Conservation (phyloP, 2,888 invertebrate species). For the Melinaea menophilus region DNA sequence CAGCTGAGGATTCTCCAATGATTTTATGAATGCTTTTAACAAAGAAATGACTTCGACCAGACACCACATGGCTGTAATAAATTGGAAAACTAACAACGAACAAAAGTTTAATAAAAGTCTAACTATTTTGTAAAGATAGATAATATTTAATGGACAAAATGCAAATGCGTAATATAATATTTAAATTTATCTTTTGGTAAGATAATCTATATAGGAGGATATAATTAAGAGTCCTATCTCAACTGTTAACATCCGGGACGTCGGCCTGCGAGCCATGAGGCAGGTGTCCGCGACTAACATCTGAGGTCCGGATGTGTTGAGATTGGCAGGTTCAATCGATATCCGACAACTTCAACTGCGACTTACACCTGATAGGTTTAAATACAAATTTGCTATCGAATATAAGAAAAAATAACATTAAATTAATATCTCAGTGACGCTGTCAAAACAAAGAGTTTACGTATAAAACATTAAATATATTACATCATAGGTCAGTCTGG, state of each 20-base stretch:
- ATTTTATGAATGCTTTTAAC: conserved; percentile 4
- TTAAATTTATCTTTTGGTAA: background rate
- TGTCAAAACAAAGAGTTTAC: no score
- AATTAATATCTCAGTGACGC: no score
- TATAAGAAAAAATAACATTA: no score
- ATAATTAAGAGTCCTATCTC: conserved; percentile 20
- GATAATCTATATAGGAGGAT: background rate
- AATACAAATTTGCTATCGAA: no score
- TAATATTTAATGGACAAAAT: no score
- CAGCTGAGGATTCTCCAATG: no score
- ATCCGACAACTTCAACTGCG: conserved; percentile 16
- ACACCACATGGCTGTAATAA: conserved; percentile 14
- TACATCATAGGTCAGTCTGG: no score
- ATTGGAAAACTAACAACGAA: conserved; percentile 12
- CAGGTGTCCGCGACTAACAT: conserved; percentile 58
- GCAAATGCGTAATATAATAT: no score
- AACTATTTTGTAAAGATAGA: no score
- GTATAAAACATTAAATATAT: no score
- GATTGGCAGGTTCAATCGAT: conserved; percentile 28
- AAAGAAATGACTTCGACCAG: background rate
- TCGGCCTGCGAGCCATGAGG: conserved; percentile 52
- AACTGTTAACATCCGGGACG: conserved; percentile 47
- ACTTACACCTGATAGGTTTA: no score
- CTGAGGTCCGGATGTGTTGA: conserved; percentile 36
- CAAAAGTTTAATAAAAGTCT: conserved; percentile 9